Conservation (phyloP, 2,113 vertebrate genomes). For the Burhinus bistriatus region DNA sequence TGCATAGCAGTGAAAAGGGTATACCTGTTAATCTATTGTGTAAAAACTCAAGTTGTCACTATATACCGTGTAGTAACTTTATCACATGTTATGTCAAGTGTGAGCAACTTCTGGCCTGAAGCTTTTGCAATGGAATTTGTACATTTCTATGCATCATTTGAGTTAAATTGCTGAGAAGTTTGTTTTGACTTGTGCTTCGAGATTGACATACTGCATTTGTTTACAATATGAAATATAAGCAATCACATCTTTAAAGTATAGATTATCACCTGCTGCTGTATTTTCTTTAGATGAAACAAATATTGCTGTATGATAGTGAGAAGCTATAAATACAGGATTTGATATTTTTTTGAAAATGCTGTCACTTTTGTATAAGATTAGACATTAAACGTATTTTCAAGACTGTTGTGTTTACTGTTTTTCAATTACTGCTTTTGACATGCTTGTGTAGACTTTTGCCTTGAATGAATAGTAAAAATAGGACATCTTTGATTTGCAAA, state of each 20-base stretch:
- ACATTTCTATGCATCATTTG: slow-evolving; percentile 73
- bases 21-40: slow-evolving; percentile 58
- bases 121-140: slow-evolving; percentile 68
- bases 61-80: slow-evolving; percentile 68
- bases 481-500: slow-evolving; percentile 59
- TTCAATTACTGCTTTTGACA: slow-evolving; percentile 57
- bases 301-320: slow-evolving; percentile 79
- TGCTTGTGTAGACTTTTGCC: slow-evolving; percentile 62
- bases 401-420: slow-evolving; percentile 47
- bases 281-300: slow-evolving; percentile 78
- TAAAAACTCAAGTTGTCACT: slow-evolving; percentile 63
- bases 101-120: slow-evolving; percentile 69
- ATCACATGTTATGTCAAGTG: slow-evolving; percentile 67
- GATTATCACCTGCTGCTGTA: slow-evolving; percentile 79
- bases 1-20: slow-evolving; percentile 60
- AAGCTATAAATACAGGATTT: slow-evolving; percentile 78
- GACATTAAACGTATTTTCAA: slow-evolving; percentile 78
- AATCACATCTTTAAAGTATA: slow-evolving; percentile 71
- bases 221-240: slow-evolving; percentile 74
- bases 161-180: slow-evolving; percentile 73
- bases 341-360: slow-evolving; percentile 80
- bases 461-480: slow-evolving; percentile 51
- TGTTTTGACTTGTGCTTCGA: slow-evolving; percentile 73
- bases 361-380: slow-evolving; percentile 80
- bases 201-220: slow-evolving; percentile 69